These are phyloP conservation scores for Drosophila tsacasi DNA, from an alignment of 1,140 invertebrate species.

Conservation along the genomic window DNA sequence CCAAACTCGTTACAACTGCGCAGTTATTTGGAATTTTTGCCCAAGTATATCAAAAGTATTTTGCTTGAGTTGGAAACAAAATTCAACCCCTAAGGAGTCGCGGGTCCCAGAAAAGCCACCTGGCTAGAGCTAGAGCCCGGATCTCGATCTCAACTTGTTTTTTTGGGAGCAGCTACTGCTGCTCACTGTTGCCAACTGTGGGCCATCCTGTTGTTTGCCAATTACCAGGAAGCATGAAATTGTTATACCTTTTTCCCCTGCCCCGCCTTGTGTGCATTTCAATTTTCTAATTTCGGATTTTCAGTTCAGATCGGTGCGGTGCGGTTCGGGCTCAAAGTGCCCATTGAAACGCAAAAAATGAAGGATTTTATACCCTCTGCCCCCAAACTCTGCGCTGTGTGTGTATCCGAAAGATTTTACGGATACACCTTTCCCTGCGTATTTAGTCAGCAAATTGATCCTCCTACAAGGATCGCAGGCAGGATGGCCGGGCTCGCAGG, in stretches of 20 bases:
- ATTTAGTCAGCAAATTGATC: conserved; percentile 83
- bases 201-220: conserved; percentile 61
- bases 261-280: conserved; percentile 38
- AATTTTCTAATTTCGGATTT: conserved; percentile 75
- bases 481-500: conserved; percentile 41
- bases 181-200: conserved; percentile 55
- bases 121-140: conserved; percentile 40
- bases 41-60: conserved; percentile 7
- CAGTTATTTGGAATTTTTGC: conserved; percentile 42
- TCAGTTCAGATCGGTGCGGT: conserved; percentile 42
- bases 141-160: conserved; percentile 58
- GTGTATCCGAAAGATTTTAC: conserved; percentile 73
- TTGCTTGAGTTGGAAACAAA: conserved; percentile 19
- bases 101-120: conserved; percentile 42
- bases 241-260: conserved; percentile 32
- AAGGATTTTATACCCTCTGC: conserved; percentile 65
- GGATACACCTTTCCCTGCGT: conserved; percentile 78
- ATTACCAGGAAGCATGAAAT: conserved; percentile 81
- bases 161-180: conserved; percentile 14
- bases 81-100: conserved; percentile 50
- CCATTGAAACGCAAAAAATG: conserved; percentile 81
- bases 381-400: neutral
- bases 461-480: conserved; percentile 60
- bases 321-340: conserved; percentile 66
- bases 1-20: conserved; percentile 66